A percentile compares a stretch with the other conserved stretches of the same genome.
Conservation (phyloP, 2,888 invertebrate species). For the Cephus nigrinus region DNA sequence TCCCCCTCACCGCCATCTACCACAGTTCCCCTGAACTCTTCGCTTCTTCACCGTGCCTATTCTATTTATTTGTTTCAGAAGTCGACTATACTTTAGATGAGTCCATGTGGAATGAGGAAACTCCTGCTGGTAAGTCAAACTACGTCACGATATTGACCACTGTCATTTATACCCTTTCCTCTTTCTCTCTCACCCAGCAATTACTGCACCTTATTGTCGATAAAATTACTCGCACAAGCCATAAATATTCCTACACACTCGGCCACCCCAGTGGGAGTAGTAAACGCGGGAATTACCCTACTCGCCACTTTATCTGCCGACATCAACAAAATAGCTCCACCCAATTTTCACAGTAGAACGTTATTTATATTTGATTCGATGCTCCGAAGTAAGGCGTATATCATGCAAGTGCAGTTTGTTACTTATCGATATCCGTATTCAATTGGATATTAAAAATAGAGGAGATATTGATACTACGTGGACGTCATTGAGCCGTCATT, state of each 20-base stretch:
- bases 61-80: conserved; percentile 76
- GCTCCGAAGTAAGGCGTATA: not conserved
- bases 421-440: not conserved
- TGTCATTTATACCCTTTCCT: not conserved
- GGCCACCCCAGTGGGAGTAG: not conserved
- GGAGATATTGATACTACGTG: not conserved
- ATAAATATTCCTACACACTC: not conserved
- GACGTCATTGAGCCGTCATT: not conserved
- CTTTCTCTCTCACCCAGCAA: not conserved
- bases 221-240: not conserved
- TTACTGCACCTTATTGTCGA: not conserved
- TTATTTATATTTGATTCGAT: not conserved
- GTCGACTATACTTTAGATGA: conserved; percentile 93
- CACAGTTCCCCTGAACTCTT: not conserved
- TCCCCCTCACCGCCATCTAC: not conserved
- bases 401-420: not conserved
- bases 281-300: not conserved
- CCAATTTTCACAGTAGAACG: not conserved
- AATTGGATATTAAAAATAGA: not conserved
- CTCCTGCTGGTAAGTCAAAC: conserved; percentile 85
- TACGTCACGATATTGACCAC: not conserved
- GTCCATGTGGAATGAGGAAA: conserved; percentile 93
- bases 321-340: not conserved
- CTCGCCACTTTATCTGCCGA: not conserved
- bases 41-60: conserved; percentile 10